A percentile compares a stretch with the other conserved stretches of the same genome.
Conservation (phyloP, 1,140 invertebrate genomes). For the Geopemphigus sp. region DNA sequence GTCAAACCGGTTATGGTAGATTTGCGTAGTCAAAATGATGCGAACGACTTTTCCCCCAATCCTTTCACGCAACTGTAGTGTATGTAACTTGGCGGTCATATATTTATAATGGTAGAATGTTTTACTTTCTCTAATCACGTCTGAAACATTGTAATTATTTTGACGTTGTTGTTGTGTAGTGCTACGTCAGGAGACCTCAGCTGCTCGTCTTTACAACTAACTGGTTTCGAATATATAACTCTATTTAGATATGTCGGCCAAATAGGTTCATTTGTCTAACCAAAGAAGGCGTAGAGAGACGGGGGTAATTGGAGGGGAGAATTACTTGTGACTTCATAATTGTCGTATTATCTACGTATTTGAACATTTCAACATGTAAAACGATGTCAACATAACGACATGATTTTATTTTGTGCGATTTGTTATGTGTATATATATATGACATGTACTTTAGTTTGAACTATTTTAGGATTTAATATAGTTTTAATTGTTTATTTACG, state of each 20-base stretch:
- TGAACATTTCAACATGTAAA: neutral
- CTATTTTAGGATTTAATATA: neutral
- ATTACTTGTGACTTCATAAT: neutral
- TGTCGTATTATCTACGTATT: neutral
- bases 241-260: slow-evolving; percentile 9
- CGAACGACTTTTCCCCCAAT: neutral
- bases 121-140: slow-evolving; percentile 41
- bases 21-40: slow-evolving; percentile 29
- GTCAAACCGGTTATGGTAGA: slow-evolving; percentile 9
- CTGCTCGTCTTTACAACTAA: neutral
- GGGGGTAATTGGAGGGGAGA: neutral
- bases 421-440: neutral
- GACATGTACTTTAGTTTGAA: too few relatives aligned
- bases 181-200: neutral
- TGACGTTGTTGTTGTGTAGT: neutral
- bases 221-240: slow-evolving; percentile 3
- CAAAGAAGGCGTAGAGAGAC: neutral
- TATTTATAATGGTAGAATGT: slow-evolving; percentile 14
- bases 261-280: neutral
- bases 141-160: slow-evolving; percentile 28
- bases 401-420: neutral
- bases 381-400: slow-evolving; percentile 5
- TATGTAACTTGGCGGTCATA: slow-evolving; percentile 27
- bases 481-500: neutral
- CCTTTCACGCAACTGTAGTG: slow-evolving; percentile 4